Percentiles rank a stretch among this genome's conserved stretches.
Evolutionary conservation across 2,797 vertebrate genomes (phyloP).

Genomic region (Lagodon rhomboides): DNA sequence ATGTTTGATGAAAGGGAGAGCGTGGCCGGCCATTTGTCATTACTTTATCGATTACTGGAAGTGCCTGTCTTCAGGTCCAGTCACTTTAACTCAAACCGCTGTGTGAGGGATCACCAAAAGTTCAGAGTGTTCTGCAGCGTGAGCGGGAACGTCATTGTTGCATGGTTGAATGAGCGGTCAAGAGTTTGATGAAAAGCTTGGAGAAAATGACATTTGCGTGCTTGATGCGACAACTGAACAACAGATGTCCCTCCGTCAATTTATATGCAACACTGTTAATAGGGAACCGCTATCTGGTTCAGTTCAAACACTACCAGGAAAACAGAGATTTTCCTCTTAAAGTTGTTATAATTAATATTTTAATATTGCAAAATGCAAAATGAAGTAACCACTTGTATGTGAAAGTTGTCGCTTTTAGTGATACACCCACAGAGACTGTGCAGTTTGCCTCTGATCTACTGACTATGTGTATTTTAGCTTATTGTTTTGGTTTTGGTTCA

Average conservation of each 20-base stretch:
- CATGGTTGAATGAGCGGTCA: not conserved
- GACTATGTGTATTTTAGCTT: too few species aligned
- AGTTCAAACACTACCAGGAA: not conserved
- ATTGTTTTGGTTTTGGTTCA: too few species aligned
- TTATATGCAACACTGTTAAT: not conserved
- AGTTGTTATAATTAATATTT: not conserved
- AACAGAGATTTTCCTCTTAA: slow-evolving; percentile 1
- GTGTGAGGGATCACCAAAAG: slow-evolving; percentile 28
- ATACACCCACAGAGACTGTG: too few species aligned
- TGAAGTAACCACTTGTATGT: too few species aligned
- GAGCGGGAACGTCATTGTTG: not conserved
- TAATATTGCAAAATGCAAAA: not conserved
- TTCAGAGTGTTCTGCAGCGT: slow-evolving; percentile 32
- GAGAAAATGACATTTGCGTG: not conserved
- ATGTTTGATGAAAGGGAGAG: slow-evolving; percentile 53
- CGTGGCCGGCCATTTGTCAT: slow-evolving; percentile 11
- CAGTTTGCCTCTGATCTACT: too few species aligned
- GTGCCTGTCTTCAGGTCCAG: slow-evolving; percentile 30
- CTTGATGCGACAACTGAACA: not conserved
- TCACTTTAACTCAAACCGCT: slow-evolving; percentile 23
- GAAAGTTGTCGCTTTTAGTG: too few species aligned
- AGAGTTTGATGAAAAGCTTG: not conserved
- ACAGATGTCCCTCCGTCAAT: not conserved
- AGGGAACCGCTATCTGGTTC: not conserved
- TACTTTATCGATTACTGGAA: slow-evolving; percentile 75